Evolutionary conservation across 1,140 invertebrate genomes (phyloP), one percentile per base, ranked within the genome.

Genomic region (Maconellicoccus hirsutus): DNA sequence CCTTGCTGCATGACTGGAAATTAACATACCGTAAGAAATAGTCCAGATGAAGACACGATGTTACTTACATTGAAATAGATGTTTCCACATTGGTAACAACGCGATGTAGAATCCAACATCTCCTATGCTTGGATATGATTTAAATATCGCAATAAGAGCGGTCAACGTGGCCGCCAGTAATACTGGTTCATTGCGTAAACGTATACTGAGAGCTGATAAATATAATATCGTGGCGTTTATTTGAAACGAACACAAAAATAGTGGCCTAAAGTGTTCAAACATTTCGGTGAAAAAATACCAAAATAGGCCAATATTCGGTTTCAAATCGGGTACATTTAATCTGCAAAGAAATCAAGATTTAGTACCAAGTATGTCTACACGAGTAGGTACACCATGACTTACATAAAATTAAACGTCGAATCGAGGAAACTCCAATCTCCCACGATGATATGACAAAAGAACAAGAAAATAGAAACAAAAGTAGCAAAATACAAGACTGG

Each of bases 211-310:
- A 8, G 97, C 96, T 23, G 96, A 81, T 25, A 96, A 84, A 80
- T 98, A 98, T 25, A 92, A 77, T 14, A 97, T 84, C 69, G 95
- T 85, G 0, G 91, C 91, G 82, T 99, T 98, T 71, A 99, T 89
- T 84, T 99, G 96, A 78, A 98, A 98, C 73, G 94, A 92, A 77
- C 89, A 96, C 0, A 98, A 87, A 81, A 99, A 99, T 74, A 99
- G 86, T 71, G 89, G 83, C 70, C 93, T 85, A 77, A 99, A 99
- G 80, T 99, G 96, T 76, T 99, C 96, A 84, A 99, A 99, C 93
- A 99, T 97, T 83, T 99, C 96, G 0, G 94, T 98, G 78, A 99
- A 99, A 79, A 99, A 99, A 79, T 99, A 99, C 97, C 97, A 99
- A 79, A 98, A 99, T 0, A 99, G 81, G 1, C 97, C 97, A 76